Conservation (phyloP, 2,113 vertebrate genomes). For the Peromyscus californicus region DNA sequence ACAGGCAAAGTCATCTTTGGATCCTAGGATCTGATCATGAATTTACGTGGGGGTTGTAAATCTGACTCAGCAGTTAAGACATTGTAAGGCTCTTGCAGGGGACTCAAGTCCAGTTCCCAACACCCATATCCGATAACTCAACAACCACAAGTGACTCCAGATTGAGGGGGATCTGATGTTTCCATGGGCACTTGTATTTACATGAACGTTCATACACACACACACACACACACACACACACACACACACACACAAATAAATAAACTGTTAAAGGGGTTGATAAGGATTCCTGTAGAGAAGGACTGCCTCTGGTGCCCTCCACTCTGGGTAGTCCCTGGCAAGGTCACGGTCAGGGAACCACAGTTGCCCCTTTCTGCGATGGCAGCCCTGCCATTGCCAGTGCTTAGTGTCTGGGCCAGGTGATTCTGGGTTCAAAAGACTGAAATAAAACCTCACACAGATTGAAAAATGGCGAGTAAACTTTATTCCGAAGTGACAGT, state of each 20-base stretch:
- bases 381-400: accelerated
- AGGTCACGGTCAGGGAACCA: neutral
- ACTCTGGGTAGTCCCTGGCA: accelerated
- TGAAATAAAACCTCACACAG: neutral
- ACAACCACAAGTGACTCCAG: neutral
- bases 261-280: neutral
- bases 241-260: neutral
- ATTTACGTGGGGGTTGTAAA: neutral
- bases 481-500: too few species aligned
- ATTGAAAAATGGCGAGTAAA: neutral
- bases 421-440: neutral
- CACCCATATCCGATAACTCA: neutral
- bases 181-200: neutral
- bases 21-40: accelerated
- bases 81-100: neutral
- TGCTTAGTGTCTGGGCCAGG: neutral
- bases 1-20: too few species aligned
- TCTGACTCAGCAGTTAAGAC: neutral
- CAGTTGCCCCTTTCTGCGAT: neutral
- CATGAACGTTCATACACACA: neutral
- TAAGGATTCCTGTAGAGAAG: neutral
- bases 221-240: neutral
- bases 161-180: neutral
- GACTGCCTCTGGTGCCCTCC: neutral
- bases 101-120: neutral